A percentile compares a stretch with the other conserved stretches of the same genome.
Conservation (phyloP, 2,797 vertebrate species). For the Sardinella longiceps region DNA sequence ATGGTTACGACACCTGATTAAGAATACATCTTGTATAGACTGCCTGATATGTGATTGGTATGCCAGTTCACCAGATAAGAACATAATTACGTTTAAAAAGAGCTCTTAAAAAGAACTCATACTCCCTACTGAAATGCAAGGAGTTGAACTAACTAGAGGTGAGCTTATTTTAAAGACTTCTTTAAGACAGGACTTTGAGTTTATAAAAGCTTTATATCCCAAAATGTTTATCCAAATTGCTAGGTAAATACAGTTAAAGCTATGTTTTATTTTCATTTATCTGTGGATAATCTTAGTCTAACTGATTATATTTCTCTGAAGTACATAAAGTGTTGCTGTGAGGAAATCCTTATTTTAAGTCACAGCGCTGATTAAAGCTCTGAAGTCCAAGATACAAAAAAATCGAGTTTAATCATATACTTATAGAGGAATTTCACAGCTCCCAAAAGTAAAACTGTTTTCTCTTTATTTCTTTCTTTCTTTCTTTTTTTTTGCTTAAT, state of each 20-base stretch:
- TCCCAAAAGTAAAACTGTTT: neutral
- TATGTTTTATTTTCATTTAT: neutral
- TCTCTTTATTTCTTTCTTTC: no score
- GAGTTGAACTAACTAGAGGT: neutral
- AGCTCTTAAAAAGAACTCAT: constrained; percentile 13
- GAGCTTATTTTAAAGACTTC: neutral
- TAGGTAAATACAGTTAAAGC: neutral
- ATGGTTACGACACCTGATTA: constrained; percentile 44
- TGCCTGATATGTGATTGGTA: constrained; percentile 22
- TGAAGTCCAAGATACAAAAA: neutral
- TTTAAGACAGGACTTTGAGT: neutral
- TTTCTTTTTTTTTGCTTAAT: neutral
- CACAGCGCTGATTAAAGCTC: neutral
- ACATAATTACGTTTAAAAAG: constrained; percentile 15
- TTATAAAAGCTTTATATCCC: neutral
- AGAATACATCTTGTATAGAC: constrained; percentile 23
- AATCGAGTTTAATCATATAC: neutral
- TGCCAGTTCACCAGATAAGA: constrained; percentile 18
- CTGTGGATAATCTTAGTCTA: neutral
- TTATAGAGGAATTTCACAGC: neutral
- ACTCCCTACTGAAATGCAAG: neutral
- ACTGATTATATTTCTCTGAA: neutral
- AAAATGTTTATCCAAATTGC: neutral
- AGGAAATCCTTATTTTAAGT: constrained; percentile 1
- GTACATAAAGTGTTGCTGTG: neutral